Evolutionary conservation across 2,797 vertebrate genomes (phyloP).

Genomic region (Liasis olivaceus): DNA sequence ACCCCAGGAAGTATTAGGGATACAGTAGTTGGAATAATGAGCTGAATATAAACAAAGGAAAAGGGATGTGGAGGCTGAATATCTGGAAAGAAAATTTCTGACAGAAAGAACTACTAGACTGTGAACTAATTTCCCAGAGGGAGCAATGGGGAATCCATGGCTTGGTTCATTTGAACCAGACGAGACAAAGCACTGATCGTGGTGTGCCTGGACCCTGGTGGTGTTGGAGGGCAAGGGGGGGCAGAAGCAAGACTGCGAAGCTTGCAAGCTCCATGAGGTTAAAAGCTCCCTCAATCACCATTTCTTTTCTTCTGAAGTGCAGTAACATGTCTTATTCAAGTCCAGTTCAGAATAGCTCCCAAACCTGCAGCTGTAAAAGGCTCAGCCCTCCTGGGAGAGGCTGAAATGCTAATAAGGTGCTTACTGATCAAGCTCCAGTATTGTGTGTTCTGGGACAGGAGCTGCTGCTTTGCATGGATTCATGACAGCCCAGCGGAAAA

Average conservation of each 20-base stretch:
- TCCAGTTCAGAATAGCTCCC: not conserved
- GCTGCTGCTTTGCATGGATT: not conserved
- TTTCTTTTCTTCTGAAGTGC: constrained; percentile 46
- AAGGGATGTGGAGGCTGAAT: constrained; percentile 63
- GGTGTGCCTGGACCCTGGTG: constrained; percentile 28
- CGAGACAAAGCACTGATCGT: constrained; percentile 51
- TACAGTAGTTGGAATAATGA: constrained; percentile 56
- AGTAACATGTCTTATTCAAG: constrained; percentile 34
- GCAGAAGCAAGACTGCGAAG: not conserved
- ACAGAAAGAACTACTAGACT: constrained; percentile 62
- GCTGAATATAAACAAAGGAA: constrained; percentile 69
- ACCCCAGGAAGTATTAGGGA: constrained; percentile 25
- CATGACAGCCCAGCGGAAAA: not conserved
- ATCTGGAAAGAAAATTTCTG: constrained; percentile 62
- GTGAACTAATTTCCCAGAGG: constrained; percentile 68
- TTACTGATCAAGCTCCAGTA: constrained; percentile 24
- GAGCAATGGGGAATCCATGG: constrained; percentile 64
- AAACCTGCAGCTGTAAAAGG: constrained; percentile 47
- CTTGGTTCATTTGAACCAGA: constrained; percentile 60
- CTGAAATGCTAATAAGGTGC: constrained; percentile 55
- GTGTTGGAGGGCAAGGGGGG: too few relatives aligned
- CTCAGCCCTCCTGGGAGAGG: constrained; percentile 34
- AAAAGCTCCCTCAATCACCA: constrained; percentile 36
- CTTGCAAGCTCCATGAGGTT: not conserved
- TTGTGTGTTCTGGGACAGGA: not conserved